Percentiles rank a stretch among this genome's conserved stretches.
Conservation (phyloP, 2,113 vertebrate genomes). For the Rhipidura dahli region DNA sequence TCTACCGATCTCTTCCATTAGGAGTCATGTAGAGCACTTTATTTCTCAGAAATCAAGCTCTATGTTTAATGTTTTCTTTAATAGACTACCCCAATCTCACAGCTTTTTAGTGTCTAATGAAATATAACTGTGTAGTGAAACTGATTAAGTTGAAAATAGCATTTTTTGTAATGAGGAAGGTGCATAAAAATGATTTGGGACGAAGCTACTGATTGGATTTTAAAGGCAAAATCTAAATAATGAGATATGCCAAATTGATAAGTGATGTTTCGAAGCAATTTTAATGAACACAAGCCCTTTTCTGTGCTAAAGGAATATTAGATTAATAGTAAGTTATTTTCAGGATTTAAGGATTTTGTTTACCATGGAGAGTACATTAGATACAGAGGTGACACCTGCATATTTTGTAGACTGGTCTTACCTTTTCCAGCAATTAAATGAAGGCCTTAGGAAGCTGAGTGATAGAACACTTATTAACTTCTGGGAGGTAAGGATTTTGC, state of each 20-base stretch:
- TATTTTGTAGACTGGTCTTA: not conserved
- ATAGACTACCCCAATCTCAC: not conserved
- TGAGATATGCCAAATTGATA: slow-evolving; percentile 29
- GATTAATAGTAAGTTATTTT: not conserved
- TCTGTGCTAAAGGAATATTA: not conserved
- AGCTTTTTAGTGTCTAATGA: slow-evolving; percentile 16
- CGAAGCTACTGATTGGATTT: slow-evolving; percentile 32
- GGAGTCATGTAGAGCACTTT: not conserved
- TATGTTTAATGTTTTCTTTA: not conserved
- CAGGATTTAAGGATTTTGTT: slow-evolving; percentile 9
- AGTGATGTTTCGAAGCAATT: not conserved
- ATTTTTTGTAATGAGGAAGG: slow-evolving; percentile 26
- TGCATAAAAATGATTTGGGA: slow-evolving; percentile 32
- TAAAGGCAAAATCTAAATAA: slow-evolving; percentile 11
- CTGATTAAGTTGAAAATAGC: slow-evolving; percentile 31
- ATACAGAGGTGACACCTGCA: not conserved
- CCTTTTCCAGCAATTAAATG: not conserved
- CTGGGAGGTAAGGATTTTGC: not conserved
- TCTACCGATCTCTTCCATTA: not conserved
- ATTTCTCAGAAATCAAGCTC: not conserved
- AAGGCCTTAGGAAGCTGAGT: not conserved
- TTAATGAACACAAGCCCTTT: slow-evolving; percentile 15
- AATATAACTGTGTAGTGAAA: slow-evolving; percentile 14
- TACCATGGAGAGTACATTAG: not conserved
- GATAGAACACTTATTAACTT: not conserved